Evolutionary conservation across 2,888 invertebrate genomes (phyloP).

Genomic region (Ecdyonurus torrentis): DNA sequence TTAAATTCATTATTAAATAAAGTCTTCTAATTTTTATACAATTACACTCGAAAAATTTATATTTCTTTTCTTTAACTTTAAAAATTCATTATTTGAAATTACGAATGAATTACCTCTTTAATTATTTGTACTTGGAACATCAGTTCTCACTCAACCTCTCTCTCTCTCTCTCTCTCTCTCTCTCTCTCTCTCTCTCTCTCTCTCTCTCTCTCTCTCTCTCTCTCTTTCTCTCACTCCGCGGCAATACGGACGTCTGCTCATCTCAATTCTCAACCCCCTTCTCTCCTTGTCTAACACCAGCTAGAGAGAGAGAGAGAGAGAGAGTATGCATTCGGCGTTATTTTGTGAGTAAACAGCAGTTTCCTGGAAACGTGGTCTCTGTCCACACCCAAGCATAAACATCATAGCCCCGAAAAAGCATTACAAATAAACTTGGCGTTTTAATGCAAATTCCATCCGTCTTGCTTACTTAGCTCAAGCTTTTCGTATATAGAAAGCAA

Average conservation of each 20-base stretch:
- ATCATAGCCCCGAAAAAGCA: conserved; percentile 13
- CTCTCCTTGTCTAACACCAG: too few relatives aligned
- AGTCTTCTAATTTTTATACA: too few relatives aligned
- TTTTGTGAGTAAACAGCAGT: conserved; percentile 15
- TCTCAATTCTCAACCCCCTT: neutral
- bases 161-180: too few relatives aligned
- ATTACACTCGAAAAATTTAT: too few relatives aligned
- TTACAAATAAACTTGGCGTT: conserved; percentile 15
- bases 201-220: too few relatives aligned
- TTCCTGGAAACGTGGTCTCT: conserved; percentile 14
- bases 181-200: too few relatives aligned
- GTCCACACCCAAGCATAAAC: conserved; percentile 15
- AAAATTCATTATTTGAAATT: too few relatives aligned
- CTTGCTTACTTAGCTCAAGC: conserved; percentile 1
- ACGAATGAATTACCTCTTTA: neutral
- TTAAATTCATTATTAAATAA: too few relatives aligned
- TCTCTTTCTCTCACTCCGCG: too few relatives aligned
- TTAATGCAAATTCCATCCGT: conserved; percentile 15
- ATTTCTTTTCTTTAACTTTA: too few relatives aligned
- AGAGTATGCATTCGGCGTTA: conserved; percentile 10
- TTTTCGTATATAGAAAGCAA: too few relatives aligned
- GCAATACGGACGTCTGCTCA: too few relatives aligned
- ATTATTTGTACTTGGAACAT: neutral
- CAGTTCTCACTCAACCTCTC: neutral
- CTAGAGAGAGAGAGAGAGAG: neutral